Evolutionary conservation across 2,888 invertebrate genomes (phyloP), one percentile per base, ranked within the genome.

Genomic region (Geophilus truncorum): DNA sequence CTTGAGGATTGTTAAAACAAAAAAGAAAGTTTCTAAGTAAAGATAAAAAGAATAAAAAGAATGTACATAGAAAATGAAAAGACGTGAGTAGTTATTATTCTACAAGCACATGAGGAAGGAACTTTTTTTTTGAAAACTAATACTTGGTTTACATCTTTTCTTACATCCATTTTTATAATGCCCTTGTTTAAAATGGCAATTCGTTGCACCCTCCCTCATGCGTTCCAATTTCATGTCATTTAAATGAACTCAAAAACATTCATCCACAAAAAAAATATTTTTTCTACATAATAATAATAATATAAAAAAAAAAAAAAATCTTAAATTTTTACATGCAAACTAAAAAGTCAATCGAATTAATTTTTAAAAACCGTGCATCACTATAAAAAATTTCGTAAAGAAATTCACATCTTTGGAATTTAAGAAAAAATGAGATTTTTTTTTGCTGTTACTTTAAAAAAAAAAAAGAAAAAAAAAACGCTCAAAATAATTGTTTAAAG

Each of bases 381-480:
- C 57, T 57, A 57, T n/a, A 51, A 51, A 36, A n/a, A 51, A 51
- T 51, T 51, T 51, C 51, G 15, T 57, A 57, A 57, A 23, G 57
- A 57, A 57, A 57, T 57, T 57, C 57, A 57, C 57, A 57, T 57
- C 57, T 57, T 57, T 57, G 57, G 57, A 57, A 57, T 57, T 57
- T 18, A 23, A 23, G 57, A 51, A 57, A 57, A 57, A 57, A 57
- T 57, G 23, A 57, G 57, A 57, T 57, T 57, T 40, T 40, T 40
- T 40, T 40, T 40, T 40, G 9, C 10, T n/a, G n/a, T n/a, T n/a
- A n/a, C n/a, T n/a, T n/a, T n/a, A n/a, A n/a, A n/a, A n/a, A n/a
- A n/a, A n/a, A n/a, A n/a, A n/a, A n/a, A n/a, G n/a, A n/a, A n/a
- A n/a, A n/a, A n/a, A n/a, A n/a, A 51, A 9, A 57, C 9, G 7